Evolutionary conservation across 1,140 invertebrate species (phyloP), one percentile per base, ranked within the genome.

Genomic region (Odontomachus brunneus): DNA sequence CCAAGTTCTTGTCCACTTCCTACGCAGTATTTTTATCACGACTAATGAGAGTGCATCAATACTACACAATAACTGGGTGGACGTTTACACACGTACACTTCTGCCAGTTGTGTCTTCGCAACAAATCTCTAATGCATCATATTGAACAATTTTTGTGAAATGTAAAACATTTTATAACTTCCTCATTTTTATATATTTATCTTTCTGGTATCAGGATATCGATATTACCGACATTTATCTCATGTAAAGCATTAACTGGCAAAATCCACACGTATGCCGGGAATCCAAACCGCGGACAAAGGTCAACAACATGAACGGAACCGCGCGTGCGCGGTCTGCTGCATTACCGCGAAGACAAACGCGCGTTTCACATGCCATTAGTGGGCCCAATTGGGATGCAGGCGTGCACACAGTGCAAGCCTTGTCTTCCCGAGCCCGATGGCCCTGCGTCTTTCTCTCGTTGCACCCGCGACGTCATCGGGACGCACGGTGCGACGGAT

Each of bases 311-410:
- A 55, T 55, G 19, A 19, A 53, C 38, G 38, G 60, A 53, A 38
- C 7, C n/a, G 62, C 15, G 19, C 22, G 48, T 53, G 1, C n/a
- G 19, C 17, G 29, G 2, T 33, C 74, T 53, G 49, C 22, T 38
- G 49, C 49, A 67, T 67, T 78, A 78, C 19, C 48, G 22, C 49
- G 19, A 67, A 74, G 72, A 67, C 29, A 7, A 63, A 29, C 60
- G 26, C 66, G 29, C 60, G 48, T 78, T 78, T 78, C 74, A 78
- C 62, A 67, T 55, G 49, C 60, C 19, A 78, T 67, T 78, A 78
- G 62, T 63, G 49, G 62, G n/a, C 60, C n/a, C 75, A 44, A 78
- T 78, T 78, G 63, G 17, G 55, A 78, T 12, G n/a, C 49, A 1
- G 55, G 75, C n/a, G n/a, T n/a, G n/a, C 22, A 38, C 22, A 78